phyloP scores from a whole-genome alignment of 2,797 vertebrate genomes.

The Tadarida brasiliensis region DNA sequence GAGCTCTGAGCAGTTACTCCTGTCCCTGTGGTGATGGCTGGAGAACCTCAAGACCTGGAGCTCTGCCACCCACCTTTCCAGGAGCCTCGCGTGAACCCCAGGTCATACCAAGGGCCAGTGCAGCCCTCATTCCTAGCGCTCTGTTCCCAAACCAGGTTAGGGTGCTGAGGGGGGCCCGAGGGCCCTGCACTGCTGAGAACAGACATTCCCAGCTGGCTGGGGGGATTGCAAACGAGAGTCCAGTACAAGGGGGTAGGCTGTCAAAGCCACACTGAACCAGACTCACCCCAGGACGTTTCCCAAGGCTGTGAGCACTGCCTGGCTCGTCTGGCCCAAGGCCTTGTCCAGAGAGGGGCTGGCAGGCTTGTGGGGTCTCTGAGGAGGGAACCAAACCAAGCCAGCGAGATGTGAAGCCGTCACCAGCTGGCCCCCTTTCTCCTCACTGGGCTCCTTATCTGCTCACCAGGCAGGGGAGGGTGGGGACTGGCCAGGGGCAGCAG shows the following conservation, averaged over 20 bases:
- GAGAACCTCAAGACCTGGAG: background rate
- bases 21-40: background rate
- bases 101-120: background rate
- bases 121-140: background rate
- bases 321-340: background rate
- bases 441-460: conserved; percentile 12
- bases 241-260: background rate
- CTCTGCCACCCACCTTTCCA: background rate
- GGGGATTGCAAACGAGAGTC: background rate
- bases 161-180: background rate
- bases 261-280: background rate
- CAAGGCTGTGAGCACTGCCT: background rate
- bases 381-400: background rate
- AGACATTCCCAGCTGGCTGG: background rate
- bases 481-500: conserved; percentile 17
- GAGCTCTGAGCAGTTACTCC: background rate
- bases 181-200: background rate
- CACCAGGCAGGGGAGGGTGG: background rate
- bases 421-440: background rate
- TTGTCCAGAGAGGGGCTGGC: background rate
- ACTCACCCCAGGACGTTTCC: background rate
- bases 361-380: background rate
- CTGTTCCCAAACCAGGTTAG: background rate
- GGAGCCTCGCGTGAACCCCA: background rate
- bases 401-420: background rate